A percentile compares a stretch with the other conserved stretches of the same genome.
Evolutionary conservation across 2,797 vertebrate species (phyloP).

Genomic region (Acridotheres tristis): DNA sequence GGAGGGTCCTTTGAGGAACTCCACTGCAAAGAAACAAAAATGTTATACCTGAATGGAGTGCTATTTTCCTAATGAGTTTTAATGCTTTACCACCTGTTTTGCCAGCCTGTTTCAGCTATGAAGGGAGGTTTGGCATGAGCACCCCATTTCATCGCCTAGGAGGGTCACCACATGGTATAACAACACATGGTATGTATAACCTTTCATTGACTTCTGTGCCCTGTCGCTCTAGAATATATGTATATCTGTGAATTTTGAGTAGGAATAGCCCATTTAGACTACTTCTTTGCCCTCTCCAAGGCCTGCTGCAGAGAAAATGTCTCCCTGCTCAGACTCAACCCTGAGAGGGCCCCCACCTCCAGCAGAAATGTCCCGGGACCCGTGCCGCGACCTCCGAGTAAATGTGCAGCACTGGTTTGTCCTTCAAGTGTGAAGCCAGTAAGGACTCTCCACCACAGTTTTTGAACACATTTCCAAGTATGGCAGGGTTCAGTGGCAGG

Average conservation of each 20-base stretch:
- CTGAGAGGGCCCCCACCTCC: not conserved
- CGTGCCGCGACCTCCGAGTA: rapidly evolving
- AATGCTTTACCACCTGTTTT: not conserved
- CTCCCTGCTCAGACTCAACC: not conserved
- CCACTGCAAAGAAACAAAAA: not conserved
- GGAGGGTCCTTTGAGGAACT: not conserved
- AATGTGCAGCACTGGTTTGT: not conserved
- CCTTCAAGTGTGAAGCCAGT: not conserved
- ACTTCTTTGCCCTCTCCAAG: not conserved
- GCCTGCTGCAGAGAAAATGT: not conserved
- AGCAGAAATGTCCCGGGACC: not conserved
- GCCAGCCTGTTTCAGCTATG: not conserved
- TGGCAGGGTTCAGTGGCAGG: constrained; percentile 46
- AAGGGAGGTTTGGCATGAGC: not conserved
- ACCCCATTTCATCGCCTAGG: not conserved
- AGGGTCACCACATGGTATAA: not conserved
- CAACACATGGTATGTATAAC: not conserved
- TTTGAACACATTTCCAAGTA: constrained; percentile 59
- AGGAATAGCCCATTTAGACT: not conserved
- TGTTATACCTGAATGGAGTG: not conserved
- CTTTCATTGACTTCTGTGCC: not conserved
- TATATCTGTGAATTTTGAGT: not conserved
- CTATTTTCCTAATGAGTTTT: not conserved
- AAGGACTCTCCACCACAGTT: not conserved
- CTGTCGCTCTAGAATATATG: not conserved